Evolutionary conservation across 2,888 invertebrate species (phyloP), one percentile per base, ranked within the genome.

Genomic region (Cyrtodaria siliqua): DNA sequence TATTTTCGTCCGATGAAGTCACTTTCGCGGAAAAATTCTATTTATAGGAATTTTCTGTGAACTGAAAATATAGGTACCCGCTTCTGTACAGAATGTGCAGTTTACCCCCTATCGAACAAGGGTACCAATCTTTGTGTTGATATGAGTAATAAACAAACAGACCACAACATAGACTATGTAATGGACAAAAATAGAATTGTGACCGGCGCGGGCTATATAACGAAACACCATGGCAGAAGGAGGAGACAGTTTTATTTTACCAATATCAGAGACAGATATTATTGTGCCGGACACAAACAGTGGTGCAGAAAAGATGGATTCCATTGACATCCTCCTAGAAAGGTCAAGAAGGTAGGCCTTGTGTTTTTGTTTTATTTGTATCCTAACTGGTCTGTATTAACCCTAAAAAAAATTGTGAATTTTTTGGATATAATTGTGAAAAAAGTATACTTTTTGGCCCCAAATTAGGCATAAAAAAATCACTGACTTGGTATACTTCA

Each of bases 191-290:
- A 70, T 74, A 79, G 70, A 62, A 40, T 8, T 50, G 24, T 27
- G 29, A 40, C 42, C 26, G 27, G n/a, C 18, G 50, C 52, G 23
- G 63, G 63, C 42, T 64, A 71, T 71, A 64, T 56, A 62, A 44
- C 18, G 38, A 47, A n/a, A 42, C 14, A 66, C 42, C 42, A 80
- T 78, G 84, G 84, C 84, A 33, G 80, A 80, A 64, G 82, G 81
- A 44, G 81, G 81, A 55, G 42, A 79, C 18, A 57, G 20, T 55
- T 12, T 14, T 6, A 23, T 38, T 16, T 38, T 6, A 1, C 16
- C 63, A 27, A 29, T n/a, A 26, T 29, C 23, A 26, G 50, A 70
- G 57, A 63, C 52, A 42, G 1, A 42, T 2, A 44, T 59, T 20
- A 44, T 9, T 29, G 16, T 18, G 2, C 27, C 12, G 9, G 29